A percentile compares a stretch with the other conserved stretches of the same genome.
phyloP scores from a whole-genome alignment of 2,888 invertebrate genomes.

The Polylopha cassiicola region DNA sequence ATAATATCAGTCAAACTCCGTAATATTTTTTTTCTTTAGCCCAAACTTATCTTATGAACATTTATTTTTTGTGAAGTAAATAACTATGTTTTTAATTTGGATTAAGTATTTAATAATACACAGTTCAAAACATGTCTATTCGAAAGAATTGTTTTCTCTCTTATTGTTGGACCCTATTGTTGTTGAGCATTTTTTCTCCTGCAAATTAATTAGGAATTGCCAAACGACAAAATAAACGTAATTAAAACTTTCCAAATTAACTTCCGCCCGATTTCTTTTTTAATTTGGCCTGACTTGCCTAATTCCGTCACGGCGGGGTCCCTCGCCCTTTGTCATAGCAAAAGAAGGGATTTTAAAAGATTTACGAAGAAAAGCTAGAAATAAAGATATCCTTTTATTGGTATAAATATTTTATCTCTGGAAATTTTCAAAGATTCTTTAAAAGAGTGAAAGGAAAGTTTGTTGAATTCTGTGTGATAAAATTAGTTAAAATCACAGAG shows the following conservation, averaged over 20 bases:
- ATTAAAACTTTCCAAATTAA: constrained; percentile 74
- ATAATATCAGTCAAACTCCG: no score
- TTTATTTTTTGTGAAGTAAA: no score
- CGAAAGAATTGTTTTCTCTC: constrained; percentile 11
- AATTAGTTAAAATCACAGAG: no score
- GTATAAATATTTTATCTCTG: constrained; percentile 18
- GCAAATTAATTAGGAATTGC: constrained; percentile 62
- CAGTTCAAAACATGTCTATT: background rate
- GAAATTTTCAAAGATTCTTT: constrained; percentile 4
- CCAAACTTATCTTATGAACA: no score
- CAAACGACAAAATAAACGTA: constrained; percentile 73
- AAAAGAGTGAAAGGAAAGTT: no score
- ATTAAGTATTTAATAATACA: constrained; percentile 1
- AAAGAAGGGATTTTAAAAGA: constrained; percentile 37
- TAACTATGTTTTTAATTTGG: no score
- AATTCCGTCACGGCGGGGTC: constrained; percentile 68
- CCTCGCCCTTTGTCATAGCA: constrained; percentile 58
- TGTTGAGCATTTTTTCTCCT: constrained; percentile 36
- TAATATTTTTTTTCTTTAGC: no score
- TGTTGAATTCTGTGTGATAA: no score
- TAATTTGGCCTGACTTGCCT: constrained; percentile 68
- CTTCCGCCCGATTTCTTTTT: constrained; percentile 73
- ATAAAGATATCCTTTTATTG: constrained; percentile 19
- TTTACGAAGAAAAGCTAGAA: constrained; percentile 25
- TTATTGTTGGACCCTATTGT: constrained; percentile 10